Percentiles rank a stretch among this genome's conserved stretches.
Evolutionary conservation across 2,888 invertebrate species (phyloP).

Genomic region (Teleogryllus oceanicus): DNA sequence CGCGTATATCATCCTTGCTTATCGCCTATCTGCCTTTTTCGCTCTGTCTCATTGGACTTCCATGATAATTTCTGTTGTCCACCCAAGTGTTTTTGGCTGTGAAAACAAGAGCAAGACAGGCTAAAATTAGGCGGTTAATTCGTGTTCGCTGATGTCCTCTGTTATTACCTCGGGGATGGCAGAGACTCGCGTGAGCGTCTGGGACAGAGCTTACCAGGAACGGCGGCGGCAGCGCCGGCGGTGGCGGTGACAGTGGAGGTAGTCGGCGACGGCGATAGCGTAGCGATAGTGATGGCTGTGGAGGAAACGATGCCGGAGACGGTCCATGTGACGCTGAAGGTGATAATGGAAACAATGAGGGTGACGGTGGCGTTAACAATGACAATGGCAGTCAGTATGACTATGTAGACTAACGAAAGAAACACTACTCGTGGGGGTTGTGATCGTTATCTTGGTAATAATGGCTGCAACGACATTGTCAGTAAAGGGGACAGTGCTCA

Average conservation of each 20-base stretch:
- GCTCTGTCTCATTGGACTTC: background rate
- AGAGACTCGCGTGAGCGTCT: background rate
- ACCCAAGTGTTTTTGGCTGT: background rate
- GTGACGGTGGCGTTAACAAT: background rate
- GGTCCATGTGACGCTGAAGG: background rate
- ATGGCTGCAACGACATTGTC: background rate
- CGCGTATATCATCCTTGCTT: slow-evolving; percentile 1
- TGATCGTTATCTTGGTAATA: background rate
- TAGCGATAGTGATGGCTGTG: background rate
- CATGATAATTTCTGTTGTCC: slow-evolving; percentile 18
- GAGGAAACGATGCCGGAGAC: background rate
- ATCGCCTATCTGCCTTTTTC: slow-evolving; percentile 7
- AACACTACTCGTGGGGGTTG: too few species aligned
- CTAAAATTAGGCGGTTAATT: slow-evolving; percentile 18
- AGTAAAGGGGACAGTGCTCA: background rate
- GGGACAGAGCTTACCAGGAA: background rate
- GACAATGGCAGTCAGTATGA: background rate
- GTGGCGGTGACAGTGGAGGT: background rate
- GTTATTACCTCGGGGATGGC: background rate
- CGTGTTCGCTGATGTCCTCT: slow-evolving; percentile 18
- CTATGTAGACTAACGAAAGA: background rate
- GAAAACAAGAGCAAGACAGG: slow-evolving; percentile 18
- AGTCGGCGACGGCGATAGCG: background rate
- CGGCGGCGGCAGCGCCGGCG: background rate
- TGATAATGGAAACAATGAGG: background rate